Evolutionary conservation across 2,113 vertebrate genomes (phyloP).

Genomic region (Silurus glanis): DNA sequence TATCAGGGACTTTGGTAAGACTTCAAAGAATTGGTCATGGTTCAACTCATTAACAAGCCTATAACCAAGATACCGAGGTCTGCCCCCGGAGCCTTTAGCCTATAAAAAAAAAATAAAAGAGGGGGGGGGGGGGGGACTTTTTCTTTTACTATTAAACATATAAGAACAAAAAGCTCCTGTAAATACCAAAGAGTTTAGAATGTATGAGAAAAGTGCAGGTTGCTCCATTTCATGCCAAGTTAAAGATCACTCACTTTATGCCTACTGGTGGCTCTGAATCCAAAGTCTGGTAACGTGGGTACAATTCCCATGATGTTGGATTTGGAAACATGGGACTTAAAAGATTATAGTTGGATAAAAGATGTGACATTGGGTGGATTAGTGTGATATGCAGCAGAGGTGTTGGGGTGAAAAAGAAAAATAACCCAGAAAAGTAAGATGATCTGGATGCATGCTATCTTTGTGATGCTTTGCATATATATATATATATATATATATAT

Average conservation of each 20-base stretch:
- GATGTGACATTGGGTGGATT: constrained; percentile 77
- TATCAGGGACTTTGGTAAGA: constrained; percentile 21
- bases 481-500: too few relatives aligned
- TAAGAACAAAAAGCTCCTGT: constrained; percentile 1
- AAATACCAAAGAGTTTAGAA: constrained; percentile 1
- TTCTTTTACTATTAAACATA: constrained; percentile 8
- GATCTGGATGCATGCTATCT: background rate
- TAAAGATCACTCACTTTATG: background rate
- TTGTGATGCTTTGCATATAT: background rate
- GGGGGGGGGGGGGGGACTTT: background rate
- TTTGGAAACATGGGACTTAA: background rate
- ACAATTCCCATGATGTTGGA: background rate
- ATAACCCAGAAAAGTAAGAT: background rate
- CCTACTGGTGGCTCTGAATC: background rate
- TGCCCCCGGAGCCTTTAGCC: constrained; percentile 21
- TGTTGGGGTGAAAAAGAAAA: background rate
- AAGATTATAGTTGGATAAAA: constrained; percentile 81
- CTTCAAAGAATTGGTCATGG: constrained; percentile 38
- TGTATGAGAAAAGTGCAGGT: background rate
- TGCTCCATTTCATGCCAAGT: background rate
- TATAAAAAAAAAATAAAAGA: constrained; percentile 1
- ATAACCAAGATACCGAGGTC: constrained; percentile 22
- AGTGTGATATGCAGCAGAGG: constrained; percentile 74
- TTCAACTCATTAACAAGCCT: constrained; percentile 31
- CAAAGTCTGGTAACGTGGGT: background rate